Conservation (phyloP, 2,888 invertebrate species). For the Rutpela maculata region DNA sequence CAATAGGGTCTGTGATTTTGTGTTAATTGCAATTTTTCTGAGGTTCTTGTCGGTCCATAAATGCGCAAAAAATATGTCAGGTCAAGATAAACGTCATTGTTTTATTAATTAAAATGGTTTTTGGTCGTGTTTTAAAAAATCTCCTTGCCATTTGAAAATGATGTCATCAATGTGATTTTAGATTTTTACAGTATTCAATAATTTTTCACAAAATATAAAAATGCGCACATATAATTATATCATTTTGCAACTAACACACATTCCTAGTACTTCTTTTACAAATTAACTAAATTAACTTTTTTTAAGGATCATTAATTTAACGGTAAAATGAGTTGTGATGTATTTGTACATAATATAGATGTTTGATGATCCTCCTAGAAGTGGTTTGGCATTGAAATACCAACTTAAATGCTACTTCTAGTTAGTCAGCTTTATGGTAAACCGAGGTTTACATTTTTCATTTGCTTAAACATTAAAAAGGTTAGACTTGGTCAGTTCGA, state of each 20-base stretch:
- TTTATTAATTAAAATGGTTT: background rate
- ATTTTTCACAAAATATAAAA: background rate
- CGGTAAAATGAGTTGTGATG: background rate
- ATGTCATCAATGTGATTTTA: background rate
- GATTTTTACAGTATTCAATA: background rate
- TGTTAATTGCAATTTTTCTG: no score
- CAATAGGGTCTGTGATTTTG: no score
- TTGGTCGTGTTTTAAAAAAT: background rate
- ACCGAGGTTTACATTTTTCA: background rate
- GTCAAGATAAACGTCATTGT: background rate
- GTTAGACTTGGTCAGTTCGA: conserved; percentile 17
- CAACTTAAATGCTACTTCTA: conserved; percentile 9
- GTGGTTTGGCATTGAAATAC: conserved; percentile 18
- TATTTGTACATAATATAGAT: background rate
- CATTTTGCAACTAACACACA: background rate
- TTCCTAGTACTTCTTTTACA: background rate
- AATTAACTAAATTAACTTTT: background rate
- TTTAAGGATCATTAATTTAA: background rate
- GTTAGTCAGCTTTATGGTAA: background rate
- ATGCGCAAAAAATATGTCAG: background rate
- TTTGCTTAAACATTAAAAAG: conserved; percentile 9
- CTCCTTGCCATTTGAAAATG: background rate
- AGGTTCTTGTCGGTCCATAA: no score
- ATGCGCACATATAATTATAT: background rate
- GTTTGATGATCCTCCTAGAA: conserved; percentile 3